Conservation (phyloP, 2,113 vertebrate species). For the Oncorhynchus gorbuscha region DNA sequence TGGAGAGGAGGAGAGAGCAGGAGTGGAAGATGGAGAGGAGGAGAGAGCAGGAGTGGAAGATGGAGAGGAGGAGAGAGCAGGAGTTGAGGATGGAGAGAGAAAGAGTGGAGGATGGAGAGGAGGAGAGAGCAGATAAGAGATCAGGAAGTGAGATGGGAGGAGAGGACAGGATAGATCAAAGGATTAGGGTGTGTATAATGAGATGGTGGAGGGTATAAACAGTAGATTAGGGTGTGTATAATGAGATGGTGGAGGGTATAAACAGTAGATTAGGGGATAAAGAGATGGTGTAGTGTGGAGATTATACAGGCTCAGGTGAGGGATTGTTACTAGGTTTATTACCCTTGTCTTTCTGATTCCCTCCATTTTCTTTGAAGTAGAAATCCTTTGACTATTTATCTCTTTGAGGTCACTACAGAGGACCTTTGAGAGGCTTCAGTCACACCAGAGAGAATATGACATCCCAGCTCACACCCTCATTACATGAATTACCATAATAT, state of each 20-base stretch:
- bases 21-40: too few relatives aligned
- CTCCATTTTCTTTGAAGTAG: neutral
- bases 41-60: too few relatives aligned
- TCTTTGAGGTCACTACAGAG: neutral
- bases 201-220: neutral
- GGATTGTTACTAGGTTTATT: too few relatives aligned
- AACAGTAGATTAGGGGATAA: conserved; percentile 57
- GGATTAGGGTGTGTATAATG: conserved; percentile 30
- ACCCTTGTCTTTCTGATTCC: neutral
- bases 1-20: too few relatives aligned
- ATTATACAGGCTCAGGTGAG: too few relatives aligned
- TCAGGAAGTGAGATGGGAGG: conserved; percentile 6
- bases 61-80: too few relatives aligned
- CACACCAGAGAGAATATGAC: neutral
- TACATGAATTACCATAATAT: too few relatives aligned
- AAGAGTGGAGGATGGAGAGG: too few relatives aligned
- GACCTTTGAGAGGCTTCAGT: conserved; percentile 4
- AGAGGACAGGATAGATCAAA: conserved; percentile 31
- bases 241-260: conserved; percentile 54
- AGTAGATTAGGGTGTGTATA: conserved; percentile 44
- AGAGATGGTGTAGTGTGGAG: conserved; percentile 15
- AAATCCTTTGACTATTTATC: conserved; percentile 18
- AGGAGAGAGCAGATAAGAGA: neutral
- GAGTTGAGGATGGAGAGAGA: too few relatives aligned
- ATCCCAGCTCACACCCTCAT: too few relatives aligned